phyloP scores from a whole-genome alignment of 2,888 invertebrate species.

The Thysanoteuthis rhombus region DNA sequence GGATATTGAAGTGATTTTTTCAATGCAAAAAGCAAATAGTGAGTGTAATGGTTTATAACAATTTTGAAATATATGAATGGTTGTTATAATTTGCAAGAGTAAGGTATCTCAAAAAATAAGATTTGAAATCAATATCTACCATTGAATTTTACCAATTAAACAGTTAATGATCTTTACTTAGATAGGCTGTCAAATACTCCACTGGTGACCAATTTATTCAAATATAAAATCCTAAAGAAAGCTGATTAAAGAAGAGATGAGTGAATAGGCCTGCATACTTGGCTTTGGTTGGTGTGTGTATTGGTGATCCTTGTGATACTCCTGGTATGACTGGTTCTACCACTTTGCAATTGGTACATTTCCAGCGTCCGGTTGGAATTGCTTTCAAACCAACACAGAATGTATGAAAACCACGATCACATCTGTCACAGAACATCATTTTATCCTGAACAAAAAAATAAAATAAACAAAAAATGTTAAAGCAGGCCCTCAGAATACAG shows the following conservation, averaged over 20 bases:
- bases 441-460: constrained; percentile 73
- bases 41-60: no score
- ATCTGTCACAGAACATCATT: constrained; percentile 93
- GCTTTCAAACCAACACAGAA: constrained; percentile 85
- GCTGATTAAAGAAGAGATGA: background rate
- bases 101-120: no score
- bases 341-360: constrained; percentile 73
- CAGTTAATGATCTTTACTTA: background rate
- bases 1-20: no score
- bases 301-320: background rate
- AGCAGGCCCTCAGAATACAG: background rate
- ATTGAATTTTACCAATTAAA: no score
- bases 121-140: no score
- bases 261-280: background rate
- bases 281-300: background rate
- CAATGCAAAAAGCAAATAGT: no score
- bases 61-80: no score
- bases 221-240: background rate
- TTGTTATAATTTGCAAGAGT: no score
- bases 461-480: background rate
- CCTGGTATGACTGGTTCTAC: background rate
- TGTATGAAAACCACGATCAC: constrained; percentile 92
- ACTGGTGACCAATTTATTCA: background rate
- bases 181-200: background rate
- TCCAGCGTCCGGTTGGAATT: constrained; percentile 89